A percentile compares a stretch with the other conserved stretches of the same genome.
These are phyloP conservation scores for Plagodis dolabraria DNA, from an alignment of 2,888 invertebrate genomes.

Conservation along the genomic window DNA sequence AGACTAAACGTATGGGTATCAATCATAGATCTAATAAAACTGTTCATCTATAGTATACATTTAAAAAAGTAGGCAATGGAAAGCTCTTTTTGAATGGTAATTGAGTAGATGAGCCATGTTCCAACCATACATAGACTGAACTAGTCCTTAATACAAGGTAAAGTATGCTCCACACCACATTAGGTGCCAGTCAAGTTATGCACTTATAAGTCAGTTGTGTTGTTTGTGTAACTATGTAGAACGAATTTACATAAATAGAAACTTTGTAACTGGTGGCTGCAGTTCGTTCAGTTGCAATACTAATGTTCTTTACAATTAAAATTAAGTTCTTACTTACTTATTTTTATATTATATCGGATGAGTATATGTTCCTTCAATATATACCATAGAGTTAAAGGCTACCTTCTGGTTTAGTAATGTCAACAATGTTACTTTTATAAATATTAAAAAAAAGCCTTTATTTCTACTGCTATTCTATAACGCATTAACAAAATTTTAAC, in stretches of 20 bases:
- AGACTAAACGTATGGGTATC: no score
- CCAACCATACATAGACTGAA: background rate
- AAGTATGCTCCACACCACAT: slow-evolving; percentile 3
- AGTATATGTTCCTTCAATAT: no score
- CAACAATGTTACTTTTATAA: no score
- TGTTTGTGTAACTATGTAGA: slow-evolving; percentile 32
- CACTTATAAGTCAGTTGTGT: slow-evolving; percentile 17
- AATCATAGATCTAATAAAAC: no score
- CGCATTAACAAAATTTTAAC: no score
- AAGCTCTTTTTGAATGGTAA: slow-evolving; percentile 16
- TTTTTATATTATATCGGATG: no score
- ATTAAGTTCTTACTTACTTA: no score
- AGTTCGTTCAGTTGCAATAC: slow-evolving; percentile 20
- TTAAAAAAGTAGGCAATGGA: background rate
- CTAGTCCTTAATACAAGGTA: slow-evolving; percentile 5
- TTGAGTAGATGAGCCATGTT: slow-evolving; percentile 11
- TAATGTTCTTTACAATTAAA: background rate
- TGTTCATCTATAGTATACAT: background rate
- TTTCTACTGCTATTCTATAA: no score
- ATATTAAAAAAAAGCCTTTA: no score
- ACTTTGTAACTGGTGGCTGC: slow-evolving; percentile 28
- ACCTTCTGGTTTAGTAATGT: no score
- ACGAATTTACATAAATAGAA: slow-evolving; percentile 39
- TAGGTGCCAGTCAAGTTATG: slow-evolving; percentile 21
- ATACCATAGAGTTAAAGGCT: no score